Evolutionary conservation across 2,888 invertebrate species (phyloP), one percentile per base, ranked within the genome.

Genomic region (Electrophaes corylata): DNA sequence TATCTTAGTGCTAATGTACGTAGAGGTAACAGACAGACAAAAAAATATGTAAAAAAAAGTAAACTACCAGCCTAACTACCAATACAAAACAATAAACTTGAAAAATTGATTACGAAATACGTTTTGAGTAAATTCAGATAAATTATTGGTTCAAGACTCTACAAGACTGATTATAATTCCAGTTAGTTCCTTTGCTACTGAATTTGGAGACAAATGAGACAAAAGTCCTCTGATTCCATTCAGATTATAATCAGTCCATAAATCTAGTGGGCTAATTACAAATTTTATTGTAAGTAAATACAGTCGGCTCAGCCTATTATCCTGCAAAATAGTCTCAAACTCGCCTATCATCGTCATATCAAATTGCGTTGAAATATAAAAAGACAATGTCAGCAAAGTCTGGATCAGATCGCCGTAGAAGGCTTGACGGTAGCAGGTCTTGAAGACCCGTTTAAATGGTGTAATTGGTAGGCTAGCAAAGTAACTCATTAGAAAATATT

Each of bases 391-490:
- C 78, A 80, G 83, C 82, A 67, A 71, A 73, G 78, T 78, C 33
- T 75, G 78, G 85, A 88, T 87, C 79, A 75, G 79, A 75, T 75
- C 73, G 76, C 90, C 88, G 70, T 88, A 91, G 75, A 89, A 77
- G 90, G 90, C 57, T 69, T 85, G 86, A 86, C 81, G 76, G 76
- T 79, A 75, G 71, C 81, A 74, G 80, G 78, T 79, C 81, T 77
- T 87, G 85, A 86, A 81, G 78, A 80, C 83, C 76, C 82, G 83
- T 84, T 88, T 40, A 20, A 86, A 86, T 86, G 84, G 82, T 86
- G 86, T 89, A 88, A 89, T 89, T 90, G 89, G 84, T 82, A 69
- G 80, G 83, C 80, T 81, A 83, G 81, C 75, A 79, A 79, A 76
- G 72, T 73, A 77, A 79, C 78, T 84, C 26, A 26, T 43, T 43